Base-by-base conservation (phyloP, 2,113 vertebrate species). In the Pomatostomus ruficeps region DNA sequence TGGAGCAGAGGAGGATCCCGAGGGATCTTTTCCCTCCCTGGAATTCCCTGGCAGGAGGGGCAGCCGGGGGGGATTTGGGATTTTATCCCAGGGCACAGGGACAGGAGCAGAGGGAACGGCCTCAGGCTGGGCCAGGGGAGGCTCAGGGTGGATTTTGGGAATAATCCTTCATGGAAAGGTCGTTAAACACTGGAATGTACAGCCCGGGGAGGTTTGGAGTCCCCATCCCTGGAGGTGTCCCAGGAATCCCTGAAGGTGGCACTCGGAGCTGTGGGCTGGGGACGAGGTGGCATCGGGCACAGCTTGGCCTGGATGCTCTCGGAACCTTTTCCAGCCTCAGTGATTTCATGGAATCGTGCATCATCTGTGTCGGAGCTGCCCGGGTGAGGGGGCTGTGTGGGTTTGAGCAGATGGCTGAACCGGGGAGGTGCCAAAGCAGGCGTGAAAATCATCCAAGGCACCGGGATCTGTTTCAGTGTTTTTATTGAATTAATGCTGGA, bases 281-380 rank as follows among this genome's bases (percentile, higher is more conserved):
- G 45, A 59, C 55, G 54, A 0, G n/a, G 46, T 61, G 63, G 38
- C 2, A 33, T 28, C 0, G 2, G 54, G 46, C 24, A 46, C 24
- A 31, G 19, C 29, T n/a, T 0, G 55, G 19, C 10, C 23, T 62
- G 11, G 1, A 1, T 33, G 35, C 3, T 0, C 43, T 45, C 0
- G 9, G 5, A 21, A 14, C 0, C 19, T 23, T 66, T 81, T 45
- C 52, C 59, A n/a, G 0, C 52, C 28, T 25, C 20, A 18, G 4
- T 1, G 10, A 9, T 65, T 28, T 59, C 24, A 21, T 59, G 38
- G 19, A 51, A 40, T 59, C 52, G 38, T 29, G 3, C 10, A 5
- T 42, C 35, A 6, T 19, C 38, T 38, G 0, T 2, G 1, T 0
- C 9, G 51, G 35, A 76, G 54, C 68, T 80, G 19, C 1, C 3